Evolutionary conservation across 2,113 vertebrate species (phyloP).

Genomic region (Ailuropoda melanoleuca): DNA sequence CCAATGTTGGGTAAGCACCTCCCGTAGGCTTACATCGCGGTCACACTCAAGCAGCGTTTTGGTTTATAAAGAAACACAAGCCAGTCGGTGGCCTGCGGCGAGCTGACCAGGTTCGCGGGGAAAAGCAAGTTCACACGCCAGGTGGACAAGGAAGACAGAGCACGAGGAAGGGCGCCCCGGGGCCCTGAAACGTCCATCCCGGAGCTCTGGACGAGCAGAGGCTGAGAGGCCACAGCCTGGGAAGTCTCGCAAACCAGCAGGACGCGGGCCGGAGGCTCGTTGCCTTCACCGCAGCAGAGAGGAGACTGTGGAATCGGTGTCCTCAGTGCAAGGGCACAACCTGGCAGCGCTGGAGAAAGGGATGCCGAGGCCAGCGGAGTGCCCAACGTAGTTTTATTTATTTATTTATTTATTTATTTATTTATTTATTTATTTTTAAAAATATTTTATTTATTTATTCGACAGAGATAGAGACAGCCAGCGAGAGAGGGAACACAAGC

Average conservation of each 20-base stretch:
- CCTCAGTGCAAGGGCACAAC: fast-evolving
- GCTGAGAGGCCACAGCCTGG: background rate
- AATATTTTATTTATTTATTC: too few species aligned
- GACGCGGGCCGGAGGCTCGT: fast-evolving
- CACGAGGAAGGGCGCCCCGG: background rate
- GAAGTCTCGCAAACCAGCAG: fast-evolving
- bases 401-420: too few species aligned
- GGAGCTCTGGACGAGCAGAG: fast-evolving
- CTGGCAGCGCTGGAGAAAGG: background rate
- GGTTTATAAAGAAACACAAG: fast-evolving
- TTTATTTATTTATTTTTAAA: too few species aligned
- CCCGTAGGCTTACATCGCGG: fast-evolving
- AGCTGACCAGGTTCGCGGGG: fast-evolving
- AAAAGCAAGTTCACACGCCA: fast-evolving
- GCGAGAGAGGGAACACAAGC: too few species aligned
- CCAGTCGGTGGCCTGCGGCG: background rate
- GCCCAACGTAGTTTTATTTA: too few species aligned
- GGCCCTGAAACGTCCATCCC: fast-evolving
- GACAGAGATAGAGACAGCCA: too few species aligned
- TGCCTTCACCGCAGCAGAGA: background rate
- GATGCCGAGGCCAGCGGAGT: too few species aligned
- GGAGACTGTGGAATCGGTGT: too few species aligned
- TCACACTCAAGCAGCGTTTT: fast-evolving
- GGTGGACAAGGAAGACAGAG: background rate
- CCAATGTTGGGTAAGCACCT: fast-evolving